phyloP scores from a whole-genome alignment of 2,888 invertebrate species.

The Dryobotodes eremita region DNA sequence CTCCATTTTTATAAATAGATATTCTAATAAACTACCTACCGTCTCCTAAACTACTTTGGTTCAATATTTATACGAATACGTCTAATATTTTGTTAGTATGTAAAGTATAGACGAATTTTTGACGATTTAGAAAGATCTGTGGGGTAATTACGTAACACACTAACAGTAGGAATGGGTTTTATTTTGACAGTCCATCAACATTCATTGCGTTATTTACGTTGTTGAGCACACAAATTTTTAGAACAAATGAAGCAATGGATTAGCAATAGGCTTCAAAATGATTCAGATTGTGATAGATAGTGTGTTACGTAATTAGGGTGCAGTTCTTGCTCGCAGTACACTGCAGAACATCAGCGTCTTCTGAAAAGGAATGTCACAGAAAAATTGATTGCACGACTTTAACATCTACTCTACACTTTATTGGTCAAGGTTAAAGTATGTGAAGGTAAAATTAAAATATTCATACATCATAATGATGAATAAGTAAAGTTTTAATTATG shows the following conservation, averaged over 20 bases:
- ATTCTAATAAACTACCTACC: conserved; percentile 8
- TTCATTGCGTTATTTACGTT: too few relatives aligned
- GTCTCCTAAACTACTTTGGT: neutral
- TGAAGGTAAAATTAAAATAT: neutral
- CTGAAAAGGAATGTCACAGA: neutral
- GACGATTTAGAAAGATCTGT: neutral
- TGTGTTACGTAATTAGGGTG: too few relatives aligned
- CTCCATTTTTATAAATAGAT: conserved; percentile 52
- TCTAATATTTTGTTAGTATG: neutral
- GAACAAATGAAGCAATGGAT: too few relatives aligned
- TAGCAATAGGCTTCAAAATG: too few relatives aligned
- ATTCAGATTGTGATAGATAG: too few relatives aligned
- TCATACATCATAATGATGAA: neutral
- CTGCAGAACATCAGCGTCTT: neutral
- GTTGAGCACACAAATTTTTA: too few relatives aligned
- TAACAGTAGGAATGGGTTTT: too few relatives aligned
- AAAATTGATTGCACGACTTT: neutral
- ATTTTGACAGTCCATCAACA: too few relatives aligned
- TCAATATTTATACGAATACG: neutral
- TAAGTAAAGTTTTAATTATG: neutral
- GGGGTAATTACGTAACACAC: too few relatives aligned
- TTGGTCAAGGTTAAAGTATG: neutral
- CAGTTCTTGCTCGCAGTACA: neutral
- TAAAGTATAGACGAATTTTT: neutral
- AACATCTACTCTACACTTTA: neutral